Conservation (phyloP, 2,113 vertebrate genomes). For the Cephalopterus ornatus region DNA sequence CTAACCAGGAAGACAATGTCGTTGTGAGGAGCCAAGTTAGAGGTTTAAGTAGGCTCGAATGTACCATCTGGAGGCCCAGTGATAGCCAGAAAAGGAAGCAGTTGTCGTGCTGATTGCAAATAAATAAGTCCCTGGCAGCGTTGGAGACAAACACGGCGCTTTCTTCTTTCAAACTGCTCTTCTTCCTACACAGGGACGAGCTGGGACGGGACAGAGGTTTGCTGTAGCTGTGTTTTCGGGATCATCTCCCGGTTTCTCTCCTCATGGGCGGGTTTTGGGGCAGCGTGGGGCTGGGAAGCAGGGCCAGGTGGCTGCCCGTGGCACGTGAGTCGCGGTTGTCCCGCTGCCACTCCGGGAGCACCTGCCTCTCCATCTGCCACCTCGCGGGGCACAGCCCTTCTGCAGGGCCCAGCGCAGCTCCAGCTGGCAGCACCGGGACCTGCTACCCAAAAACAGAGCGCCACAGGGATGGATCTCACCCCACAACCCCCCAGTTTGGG, state of each 20-base stretch:
- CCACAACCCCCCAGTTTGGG: rapidly evolving
- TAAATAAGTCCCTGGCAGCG: background rate
- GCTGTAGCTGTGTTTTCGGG: background rate
- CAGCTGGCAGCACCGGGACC: background rate
- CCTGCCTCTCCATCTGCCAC: slow-evolving; percentile 14
- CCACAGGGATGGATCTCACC: background rate
- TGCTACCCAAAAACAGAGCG: background rate
- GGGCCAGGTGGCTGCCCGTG: background rate
- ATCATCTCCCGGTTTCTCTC: background rate
- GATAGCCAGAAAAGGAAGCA: slow-evolving; percentile 59
- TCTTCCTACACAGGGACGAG: background rate
- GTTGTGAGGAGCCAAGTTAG: background rate
- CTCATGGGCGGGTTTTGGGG: background rate
- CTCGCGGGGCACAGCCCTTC: background rate
- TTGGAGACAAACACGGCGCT: background rate
- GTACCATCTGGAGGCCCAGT: slow-evolving; percentile 53
- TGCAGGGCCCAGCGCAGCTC: background rate
- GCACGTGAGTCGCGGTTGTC: rapidly evolving
- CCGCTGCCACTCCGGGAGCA: background rate
- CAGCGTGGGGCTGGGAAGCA: rapidly evolving
- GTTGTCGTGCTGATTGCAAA: slow-evolving; percentile 18
- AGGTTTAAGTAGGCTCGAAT: background rate
- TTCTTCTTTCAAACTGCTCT: background rate
- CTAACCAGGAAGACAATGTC: background rate
- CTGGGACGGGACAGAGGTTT: background rate